Percentiles rank a stretch among this genome's conserved stretches.
Evolutionary conservation across 92 coral and sea anemone species (phyloP).

Genomic region (Umimayanthus kanabou): DNA sequence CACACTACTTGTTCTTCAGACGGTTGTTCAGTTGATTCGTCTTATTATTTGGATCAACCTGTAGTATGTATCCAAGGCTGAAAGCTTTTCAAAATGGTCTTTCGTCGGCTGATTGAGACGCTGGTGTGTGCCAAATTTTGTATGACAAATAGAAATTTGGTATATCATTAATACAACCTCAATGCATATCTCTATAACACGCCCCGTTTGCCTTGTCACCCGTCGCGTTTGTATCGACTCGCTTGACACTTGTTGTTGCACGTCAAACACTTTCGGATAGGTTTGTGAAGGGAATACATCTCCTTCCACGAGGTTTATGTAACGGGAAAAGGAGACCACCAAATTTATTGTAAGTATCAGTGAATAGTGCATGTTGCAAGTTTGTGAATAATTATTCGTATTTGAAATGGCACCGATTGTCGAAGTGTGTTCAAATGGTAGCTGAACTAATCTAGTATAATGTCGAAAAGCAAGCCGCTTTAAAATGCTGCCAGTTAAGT

Average conservation of each 20-base stretch:
- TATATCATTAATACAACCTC: not conserved
- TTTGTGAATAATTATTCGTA: too few species aligned
- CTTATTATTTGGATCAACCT: too few species aligned
- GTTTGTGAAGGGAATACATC: not conserved
- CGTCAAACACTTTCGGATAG: not conserved
- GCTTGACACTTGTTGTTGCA: not conserved
- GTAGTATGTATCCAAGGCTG: not conserved
- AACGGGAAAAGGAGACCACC: not conserved
- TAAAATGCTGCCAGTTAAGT: not conserved
- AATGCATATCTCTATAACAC: not conserved
- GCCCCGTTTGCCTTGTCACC: not conserved
- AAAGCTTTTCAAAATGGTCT: too few species aligned
- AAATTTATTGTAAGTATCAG: not conserved
- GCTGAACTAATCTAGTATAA: too few species aligned
- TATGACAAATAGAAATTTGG: not conserved
- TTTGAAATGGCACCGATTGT: not conserved
- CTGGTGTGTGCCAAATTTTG: not conserved
- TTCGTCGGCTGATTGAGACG: not conserved
- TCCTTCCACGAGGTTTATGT: not conserved
- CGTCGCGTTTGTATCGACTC: not conserved
- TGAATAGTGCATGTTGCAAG: not conserved
- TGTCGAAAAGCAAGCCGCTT: not conserved
- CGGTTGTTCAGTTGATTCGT: not conserved
- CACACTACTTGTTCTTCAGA: not conserved
- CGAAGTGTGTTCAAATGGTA: not conserved